Evolutionary conservation across 1,140 invertebrate species (phyloP).

Genomic region (Ooceraea biroi): DNA sequence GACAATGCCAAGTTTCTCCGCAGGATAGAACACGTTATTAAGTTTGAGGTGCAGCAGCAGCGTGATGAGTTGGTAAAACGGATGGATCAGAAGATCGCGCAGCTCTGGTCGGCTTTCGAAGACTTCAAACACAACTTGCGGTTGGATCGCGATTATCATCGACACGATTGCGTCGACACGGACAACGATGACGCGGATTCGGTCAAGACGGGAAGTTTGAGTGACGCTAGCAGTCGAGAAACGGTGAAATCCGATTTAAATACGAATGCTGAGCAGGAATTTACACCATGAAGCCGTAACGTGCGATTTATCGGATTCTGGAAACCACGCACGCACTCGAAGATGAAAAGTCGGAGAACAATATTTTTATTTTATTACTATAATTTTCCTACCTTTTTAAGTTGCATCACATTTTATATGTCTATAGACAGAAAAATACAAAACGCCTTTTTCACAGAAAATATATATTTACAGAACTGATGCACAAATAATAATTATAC

Average conservation of each 20-base stretch:
- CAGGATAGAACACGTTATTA: constrained; percentile 52
- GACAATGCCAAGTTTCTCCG: constrained; percentile 48
- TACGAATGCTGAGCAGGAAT: not conserved
- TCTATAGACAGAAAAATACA: not conserved
- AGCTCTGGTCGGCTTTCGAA: constrained; percentile 66
- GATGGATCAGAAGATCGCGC: constrained; percentile 54
- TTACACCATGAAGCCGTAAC: not conserved
- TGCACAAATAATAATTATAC: not conserved
- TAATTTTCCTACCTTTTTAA: constrained; percentile 5
- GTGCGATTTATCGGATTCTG: not conserved
- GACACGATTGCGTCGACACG: constrained; percentile 1
- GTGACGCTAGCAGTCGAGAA: constrained; percentile 18
- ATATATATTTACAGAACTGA: not conserved
- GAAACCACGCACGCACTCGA: not conserved
- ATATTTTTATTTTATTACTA: constrained; percentile 3
- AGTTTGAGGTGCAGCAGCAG: constrained; percentile 54
- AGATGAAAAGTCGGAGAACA: not conserved
- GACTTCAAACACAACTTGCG: constrained; percentile 64
- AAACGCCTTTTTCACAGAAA: not conserved
- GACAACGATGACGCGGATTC: constrained; percentile 24
- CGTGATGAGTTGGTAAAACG: constrained; percentile 47
- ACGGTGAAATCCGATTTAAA: constrained; percentile 6
- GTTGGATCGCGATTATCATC: constrained; percentile 40
- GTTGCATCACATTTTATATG: not conserved
- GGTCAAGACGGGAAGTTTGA: not conserved